These are phyloP conservation scores for Macrotus californicus DNA, from an alignment of 2,113 vertebrate genomes.

Conservation along the genomic window DNA sequence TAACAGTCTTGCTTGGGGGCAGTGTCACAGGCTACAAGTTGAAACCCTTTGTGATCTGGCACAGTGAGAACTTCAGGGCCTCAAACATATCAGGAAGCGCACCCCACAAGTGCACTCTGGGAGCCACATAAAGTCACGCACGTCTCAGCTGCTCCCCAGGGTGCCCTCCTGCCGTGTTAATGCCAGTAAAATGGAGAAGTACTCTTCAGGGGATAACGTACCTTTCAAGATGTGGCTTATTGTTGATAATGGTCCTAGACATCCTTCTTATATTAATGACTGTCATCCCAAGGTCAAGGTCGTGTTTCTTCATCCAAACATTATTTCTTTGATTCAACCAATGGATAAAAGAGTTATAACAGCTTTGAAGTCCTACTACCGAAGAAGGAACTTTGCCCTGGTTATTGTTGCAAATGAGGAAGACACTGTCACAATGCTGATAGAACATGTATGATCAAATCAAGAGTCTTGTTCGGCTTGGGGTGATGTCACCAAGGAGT, in stretches of 20 bases:
- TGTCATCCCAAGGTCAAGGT: neutral
- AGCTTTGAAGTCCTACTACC: neutral
- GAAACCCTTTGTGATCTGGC: neutral
- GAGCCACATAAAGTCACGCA: neutral
- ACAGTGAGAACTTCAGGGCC: neutral
- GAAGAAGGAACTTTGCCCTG: neutral
- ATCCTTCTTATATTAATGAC: neutral
- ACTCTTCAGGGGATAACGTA: neutral
- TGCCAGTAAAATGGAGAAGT: neutral
- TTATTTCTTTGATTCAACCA: neutral
- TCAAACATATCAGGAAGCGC: neutral
- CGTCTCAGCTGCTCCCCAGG: neutral
- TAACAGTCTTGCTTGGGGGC: neutral
- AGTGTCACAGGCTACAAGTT: neutral
- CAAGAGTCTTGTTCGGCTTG: neutral
- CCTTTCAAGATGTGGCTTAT: neutral
- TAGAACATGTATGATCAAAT: neutral
- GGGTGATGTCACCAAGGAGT: neutral
- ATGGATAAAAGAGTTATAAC: neutral
- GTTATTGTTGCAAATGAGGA: neutral
- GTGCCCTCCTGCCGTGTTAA: neutral
- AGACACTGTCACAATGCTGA: neutral
- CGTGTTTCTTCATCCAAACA: neutral
- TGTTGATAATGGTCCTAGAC: neutral
- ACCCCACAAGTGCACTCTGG: no score